Percentiles rank a stretch among this genome's conserved stretches.
Conservation (phyloP, 2,888 invertebrate species). For the Xanthostigma xanthostigma region DNA sequence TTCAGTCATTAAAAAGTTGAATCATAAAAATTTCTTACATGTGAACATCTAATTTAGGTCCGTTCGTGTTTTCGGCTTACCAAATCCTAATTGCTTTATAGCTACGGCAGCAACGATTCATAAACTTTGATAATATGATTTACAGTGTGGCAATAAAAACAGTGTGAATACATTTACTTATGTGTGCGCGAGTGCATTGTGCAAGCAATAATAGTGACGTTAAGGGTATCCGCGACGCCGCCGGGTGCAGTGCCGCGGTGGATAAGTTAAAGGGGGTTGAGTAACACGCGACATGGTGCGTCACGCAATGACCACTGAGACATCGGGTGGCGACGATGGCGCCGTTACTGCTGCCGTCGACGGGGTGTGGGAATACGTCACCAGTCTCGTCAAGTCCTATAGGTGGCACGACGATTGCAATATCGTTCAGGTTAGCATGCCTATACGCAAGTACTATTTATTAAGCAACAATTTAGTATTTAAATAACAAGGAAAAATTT, state of each 20-base stretch:
- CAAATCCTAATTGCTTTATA: too few relatives aligned
- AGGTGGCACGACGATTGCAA: conserved; percentile 17
- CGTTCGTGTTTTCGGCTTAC: too few relatives aligned
- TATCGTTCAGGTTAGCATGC: conserved; percentile 37
- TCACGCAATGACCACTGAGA: conserved; percentile 31
- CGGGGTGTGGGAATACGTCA: conserved; percentile 52
- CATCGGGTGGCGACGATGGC: conserved; percentile 33
- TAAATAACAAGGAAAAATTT: too few relatives aligned
- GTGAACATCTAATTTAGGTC: too few relatives aligned
- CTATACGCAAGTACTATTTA: conserved; percentile 16
- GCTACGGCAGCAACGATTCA: too few relatives aligned
- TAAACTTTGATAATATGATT: too few relatives aligned
- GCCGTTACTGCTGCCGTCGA: conserved; percentile 33
- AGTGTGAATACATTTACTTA: not conserved
- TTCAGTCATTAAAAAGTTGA: too few relatives aligned
- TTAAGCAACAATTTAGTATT: too few relatives aligned
- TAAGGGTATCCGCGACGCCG: conserved; percentile 6
- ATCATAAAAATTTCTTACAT: too few relatives aligned
- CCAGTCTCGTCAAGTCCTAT: conserved; percentile 45
- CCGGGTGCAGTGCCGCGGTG: conserved; percentile 9
- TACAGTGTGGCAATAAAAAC: too few relatives aligned
- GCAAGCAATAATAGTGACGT: not conserved
- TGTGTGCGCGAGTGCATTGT: not conserved
- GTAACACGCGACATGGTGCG: conserved; percentile 20
- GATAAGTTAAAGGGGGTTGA: conserved; percentile 2